Evolutionary conservation across 1,140 invertebrate species (phyloP), one percentile per base, ranked within the genome.

Genomic region (Physella acuta): DNA sequence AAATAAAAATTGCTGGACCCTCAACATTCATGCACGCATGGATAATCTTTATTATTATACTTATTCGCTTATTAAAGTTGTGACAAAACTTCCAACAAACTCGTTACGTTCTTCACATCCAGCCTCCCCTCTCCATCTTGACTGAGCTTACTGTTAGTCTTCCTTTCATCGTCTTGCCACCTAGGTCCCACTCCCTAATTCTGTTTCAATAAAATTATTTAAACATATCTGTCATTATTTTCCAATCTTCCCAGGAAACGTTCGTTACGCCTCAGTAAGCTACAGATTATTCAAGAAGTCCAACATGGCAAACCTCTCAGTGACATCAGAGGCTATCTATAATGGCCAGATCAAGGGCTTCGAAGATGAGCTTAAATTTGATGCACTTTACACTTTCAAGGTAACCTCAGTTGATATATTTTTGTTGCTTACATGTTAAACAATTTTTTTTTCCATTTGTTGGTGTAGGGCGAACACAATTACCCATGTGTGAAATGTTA

Each of bases 251-350:
- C 28, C 51, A 53, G 51, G n/a, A 24, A 20, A 53, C n/a, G 51
- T 53, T 20, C 5, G 51, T 8, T 53, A 53, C 28, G 51, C 51
- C 51, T 53, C 51, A 5, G 51, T 53, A 20, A 53, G 20, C 5
- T 53, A 53, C 51, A 53, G 51, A 26, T n/a, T 53, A 26, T 53
- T 53, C 17, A 53, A 53, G 51, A 53, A 26, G 51, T 53, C 28
- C 3, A n/a, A n/a, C 28, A 53, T 5, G 28, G 3, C n/a, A 24
- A 26, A 20, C 51, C 51, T 3, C 3, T 20, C 11, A 49, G 5
- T 20, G 51, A 53, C 51, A 24, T 53, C 51, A 24, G 51, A 53
- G 5, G 51, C n/a, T 26, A 53, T 4, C 20, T 53, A 53, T 26
- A 20, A 8, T 20, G 51, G 51, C 28, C 20, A 26, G 20, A 53